phyloP scores from a whole-genome alignment of 2,113 vertebrate species.

The Planiliza haematocheilus region DNA sequence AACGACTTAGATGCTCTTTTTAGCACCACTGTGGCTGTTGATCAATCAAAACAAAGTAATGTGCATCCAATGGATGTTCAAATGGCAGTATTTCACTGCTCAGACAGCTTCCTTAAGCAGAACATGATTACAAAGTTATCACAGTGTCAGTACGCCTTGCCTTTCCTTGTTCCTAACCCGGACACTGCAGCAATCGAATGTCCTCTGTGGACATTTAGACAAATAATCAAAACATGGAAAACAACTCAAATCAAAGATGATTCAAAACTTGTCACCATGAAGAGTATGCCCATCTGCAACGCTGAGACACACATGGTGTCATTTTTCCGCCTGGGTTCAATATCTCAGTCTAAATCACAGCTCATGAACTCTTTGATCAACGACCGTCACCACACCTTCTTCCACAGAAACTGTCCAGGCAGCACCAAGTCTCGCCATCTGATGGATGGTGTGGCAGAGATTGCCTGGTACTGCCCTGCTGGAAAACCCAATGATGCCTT shows the following conservation, averaged over 20 bases:
- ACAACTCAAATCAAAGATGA: not conserved
- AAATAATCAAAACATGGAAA: too few relatives aligned
- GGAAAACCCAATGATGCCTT: constrained; percentile 76
- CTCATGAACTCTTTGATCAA: too few relatives aligned
- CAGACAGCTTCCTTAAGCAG: constrained; percentile 70
- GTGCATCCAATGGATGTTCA: constrained; percentile 83
- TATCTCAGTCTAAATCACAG: too few relatives aligned
- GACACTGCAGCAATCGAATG: constrained; percentile 71
- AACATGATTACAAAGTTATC: constrained; percentile 81
- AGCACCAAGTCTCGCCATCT: too few relatives aligned
- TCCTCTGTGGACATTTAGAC: constrained; percentile 22
- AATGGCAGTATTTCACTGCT: constrained; percentile 78
- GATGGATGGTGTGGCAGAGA: constrained; percentile 23
- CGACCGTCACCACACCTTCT: too few relatives aligned
- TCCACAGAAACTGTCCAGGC: too few relatives aligned
- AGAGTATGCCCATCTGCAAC: constrained; percentile 66
- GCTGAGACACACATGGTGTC: constrained; percentile 72
- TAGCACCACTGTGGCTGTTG: accelerated
- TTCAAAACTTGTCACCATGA: constrained; percentile 20
- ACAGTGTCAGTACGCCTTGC: constrained; percentile 84
- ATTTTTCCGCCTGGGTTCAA: too few relatives aligned
- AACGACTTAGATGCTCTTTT: constrained; percentile 45
- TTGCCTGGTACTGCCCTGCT: constrained; percentile 84
- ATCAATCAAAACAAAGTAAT: not conserved
- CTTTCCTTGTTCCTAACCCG: constrained; percentile 79